A percentile compares a stretch with the other conserved stretches of the same genome.
These are phyloP conservation scores for Aldabrachelys gigantea DNA, from an alignment of 2,113 vertebrate genomes.

Conservation along the genomic window DNA sequence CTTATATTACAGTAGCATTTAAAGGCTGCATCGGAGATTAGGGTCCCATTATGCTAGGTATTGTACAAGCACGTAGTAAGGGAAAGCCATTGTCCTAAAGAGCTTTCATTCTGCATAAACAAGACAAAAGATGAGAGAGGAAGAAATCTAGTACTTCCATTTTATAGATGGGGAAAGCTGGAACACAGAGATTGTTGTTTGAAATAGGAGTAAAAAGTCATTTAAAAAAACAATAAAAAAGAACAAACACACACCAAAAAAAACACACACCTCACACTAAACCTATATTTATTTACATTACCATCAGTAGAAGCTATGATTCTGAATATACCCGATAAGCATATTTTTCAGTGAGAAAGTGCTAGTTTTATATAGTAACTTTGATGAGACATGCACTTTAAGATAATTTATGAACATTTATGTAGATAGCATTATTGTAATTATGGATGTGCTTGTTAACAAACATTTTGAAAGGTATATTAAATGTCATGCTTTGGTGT, in stretches of 20 bases:
- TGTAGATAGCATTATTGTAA: neutral
- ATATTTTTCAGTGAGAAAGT: slow-evolving; percentile 10
- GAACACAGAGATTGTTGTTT: slow-evolving; percentile 17
- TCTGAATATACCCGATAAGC: neutral
- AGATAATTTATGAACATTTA: slow-evolving; percentile 19
- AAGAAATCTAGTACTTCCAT: slow-evolving; percentile 16
- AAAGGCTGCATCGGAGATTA: neutral
- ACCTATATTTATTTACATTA: neutral
- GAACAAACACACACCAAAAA: neutral
- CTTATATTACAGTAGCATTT: neutral
- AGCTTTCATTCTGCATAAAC: neutral
- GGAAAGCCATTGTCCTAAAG: neutral
- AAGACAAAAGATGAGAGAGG: neutral
- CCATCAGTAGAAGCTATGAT: neutral
- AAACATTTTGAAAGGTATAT: neutral
- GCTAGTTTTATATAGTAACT: slow-evolving; percentile 44
- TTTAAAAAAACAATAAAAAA: slow-evolving; percentile 63
- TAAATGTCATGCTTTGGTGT: neutral
- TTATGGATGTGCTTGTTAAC: neutral
- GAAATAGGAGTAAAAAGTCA: neutral
- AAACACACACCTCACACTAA: neutral
- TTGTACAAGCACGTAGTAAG: neutral
- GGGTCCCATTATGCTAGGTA: neutral
- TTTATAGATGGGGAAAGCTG: slow-evolving; percentile 22
- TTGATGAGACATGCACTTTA: slow-evolving; percentile 35